These are phyloP conservation scores for Bugulina stolonifera DNA, from an alignment of 2,888 invertebrate species.

Conservation along the genomic window DNA sequence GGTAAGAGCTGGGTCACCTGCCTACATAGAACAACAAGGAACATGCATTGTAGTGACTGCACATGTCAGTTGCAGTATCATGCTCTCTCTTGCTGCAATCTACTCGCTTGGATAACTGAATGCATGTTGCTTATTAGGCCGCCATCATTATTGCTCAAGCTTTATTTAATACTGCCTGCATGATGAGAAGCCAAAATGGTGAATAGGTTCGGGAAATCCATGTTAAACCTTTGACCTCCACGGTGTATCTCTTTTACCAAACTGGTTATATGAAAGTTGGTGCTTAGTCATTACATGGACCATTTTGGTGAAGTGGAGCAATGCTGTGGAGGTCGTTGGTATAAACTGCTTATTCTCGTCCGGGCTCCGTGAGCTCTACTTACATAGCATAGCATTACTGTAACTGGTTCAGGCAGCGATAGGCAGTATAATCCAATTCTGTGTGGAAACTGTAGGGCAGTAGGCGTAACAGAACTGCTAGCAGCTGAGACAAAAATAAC, in stretches of 20 bases:
- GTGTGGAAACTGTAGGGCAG: too few species aligned
- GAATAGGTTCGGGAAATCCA: not conserved
- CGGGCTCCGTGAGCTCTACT: not conserved
- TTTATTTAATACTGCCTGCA: conserved; percentile 26
- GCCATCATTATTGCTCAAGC: conserved; percentile 24
- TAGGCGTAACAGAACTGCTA: too few species aligned
- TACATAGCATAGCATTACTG: not conserved
- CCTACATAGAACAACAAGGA: not conserved
- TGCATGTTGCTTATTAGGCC: conserved; percentile 22
- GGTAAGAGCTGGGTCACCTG: conserved; percentile 24
- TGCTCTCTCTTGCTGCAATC: not conserved
- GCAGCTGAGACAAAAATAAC: too few species aligned
- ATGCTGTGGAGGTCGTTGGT: too few species aligned
- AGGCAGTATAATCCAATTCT: too few species aligned
- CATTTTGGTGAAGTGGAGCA: too few species aligned
- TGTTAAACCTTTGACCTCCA: too few species aligned
- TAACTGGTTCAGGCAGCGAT: not conserved
- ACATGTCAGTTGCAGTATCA: too few species aligned
- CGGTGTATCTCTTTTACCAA: too few species aligned
- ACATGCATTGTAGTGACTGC: conserved; percentile 13
- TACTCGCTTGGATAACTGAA: conserved; percentile 11
- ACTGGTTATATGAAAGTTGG: too few species aligned
- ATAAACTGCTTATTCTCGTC: not conserved
- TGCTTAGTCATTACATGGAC: too few species aligned
- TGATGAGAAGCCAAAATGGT: not conserved